A percentile compares a stretch with the other conserved stretches of the same genome.
Conservation (phyloP, 1,140 invertebrate species). For the Rhagoletis pomonella region DNA sequence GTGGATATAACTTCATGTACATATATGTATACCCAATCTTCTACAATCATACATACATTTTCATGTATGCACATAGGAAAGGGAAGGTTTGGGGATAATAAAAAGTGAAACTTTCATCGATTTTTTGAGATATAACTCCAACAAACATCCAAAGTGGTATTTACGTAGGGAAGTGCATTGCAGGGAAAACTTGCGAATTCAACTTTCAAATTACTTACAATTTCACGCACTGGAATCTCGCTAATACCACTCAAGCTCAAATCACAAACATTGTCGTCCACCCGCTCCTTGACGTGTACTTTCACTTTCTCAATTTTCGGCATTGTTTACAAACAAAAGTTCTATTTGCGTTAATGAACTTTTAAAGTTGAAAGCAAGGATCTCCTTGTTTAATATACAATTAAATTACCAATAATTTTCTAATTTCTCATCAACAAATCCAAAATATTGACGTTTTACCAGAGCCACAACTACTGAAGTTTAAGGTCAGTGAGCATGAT, state of each 20-base stretch:
- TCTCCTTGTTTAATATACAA: not conserved
- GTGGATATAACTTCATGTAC: not conserved
- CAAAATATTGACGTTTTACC: not conserved
- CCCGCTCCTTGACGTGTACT: constrained; percentile 80
- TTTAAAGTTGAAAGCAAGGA: not conserved
- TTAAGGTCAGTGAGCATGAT: constrained; percentile 57
- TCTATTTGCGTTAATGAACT: constrained; percentile 19
- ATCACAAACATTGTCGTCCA: constrained; percentile 84
- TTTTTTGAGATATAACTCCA: not conserved
- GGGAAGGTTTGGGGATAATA: constrained; percentile 35
- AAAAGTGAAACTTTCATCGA: constrained; percentile 39
- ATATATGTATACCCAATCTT: not conserved
- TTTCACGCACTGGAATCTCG: constrained; percentile 85
- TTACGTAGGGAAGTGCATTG: not conserved
- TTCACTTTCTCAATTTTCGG: constrained; percentile 72
- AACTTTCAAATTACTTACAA: constrained; percentile 77
- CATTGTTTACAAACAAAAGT: constrained; percentile 60
- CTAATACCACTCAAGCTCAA: constrained; percentile 84
- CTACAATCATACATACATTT: not conserved
- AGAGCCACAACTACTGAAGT: constrained; percentile 24
- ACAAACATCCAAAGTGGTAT: not conserved
- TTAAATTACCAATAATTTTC: not conserved
- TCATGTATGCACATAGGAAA: not conserved
- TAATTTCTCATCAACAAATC: constrained; percentile 20
- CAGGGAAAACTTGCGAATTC: not conserved